These are phyloP conservation scores for Catostylus mosaicus DNA, from an alignment of 30 jellyfish, hydroid and myxozoan genomes.

Conservation along the genomic window DNA sequence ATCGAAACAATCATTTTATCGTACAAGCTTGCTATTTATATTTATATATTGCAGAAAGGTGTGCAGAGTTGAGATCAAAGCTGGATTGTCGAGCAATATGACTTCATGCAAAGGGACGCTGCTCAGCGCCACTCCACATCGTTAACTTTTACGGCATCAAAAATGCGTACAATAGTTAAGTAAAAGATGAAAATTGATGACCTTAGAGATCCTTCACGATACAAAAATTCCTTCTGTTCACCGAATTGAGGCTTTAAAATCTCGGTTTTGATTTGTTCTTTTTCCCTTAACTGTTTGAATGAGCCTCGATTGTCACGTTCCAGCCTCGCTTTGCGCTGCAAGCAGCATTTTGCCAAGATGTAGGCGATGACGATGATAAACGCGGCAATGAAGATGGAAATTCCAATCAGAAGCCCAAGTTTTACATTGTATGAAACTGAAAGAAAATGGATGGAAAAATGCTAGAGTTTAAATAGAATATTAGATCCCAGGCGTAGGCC, in stretches of 20 bases:
- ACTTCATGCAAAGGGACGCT: too few species aligned
- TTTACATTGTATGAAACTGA: constrained; percentile 38
- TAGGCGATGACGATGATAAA: background rate
- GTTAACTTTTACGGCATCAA: too few species aligned
- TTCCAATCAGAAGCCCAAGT: constrained; percentile 52
- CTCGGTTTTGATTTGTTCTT: background rate
- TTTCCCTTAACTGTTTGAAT: constrained; percentile 9
- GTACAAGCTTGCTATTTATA: too few species aligned
- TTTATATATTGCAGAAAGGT: too few species aligned
- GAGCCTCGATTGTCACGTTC: constrained; percentile 56
- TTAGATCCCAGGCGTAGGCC: too few species aligned
- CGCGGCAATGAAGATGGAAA: constrained; percentile 32
- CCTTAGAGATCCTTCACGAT: constrained; percentile 27
- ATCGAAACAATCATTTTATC: too few species aligned
- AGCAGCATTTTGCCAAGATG: constrained; percentile 25
- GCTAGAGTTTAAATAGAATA: too few species aligned
- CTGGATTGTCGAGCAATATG: too few species aligned
- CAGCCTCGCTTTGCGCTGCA: constrained; percentile 1
- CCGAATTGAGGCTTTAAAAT: constrained; percentile 19
- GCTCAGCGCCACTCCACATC: too few species aligned
- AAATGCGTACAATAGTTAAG: too few species aligned
- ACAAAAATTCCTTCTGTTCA: constrained; percentile 27
- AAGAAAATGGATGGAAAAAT: background rate
- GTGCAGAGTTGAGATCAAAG: too few species aligned
- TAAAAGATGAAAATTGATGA: too few species aligned